Percentiles rank a stretch among this genome's conserved stretches.
Conservation (phyloP, 2,113 vertebrate species). For the Arenaria interpres region DNA sequence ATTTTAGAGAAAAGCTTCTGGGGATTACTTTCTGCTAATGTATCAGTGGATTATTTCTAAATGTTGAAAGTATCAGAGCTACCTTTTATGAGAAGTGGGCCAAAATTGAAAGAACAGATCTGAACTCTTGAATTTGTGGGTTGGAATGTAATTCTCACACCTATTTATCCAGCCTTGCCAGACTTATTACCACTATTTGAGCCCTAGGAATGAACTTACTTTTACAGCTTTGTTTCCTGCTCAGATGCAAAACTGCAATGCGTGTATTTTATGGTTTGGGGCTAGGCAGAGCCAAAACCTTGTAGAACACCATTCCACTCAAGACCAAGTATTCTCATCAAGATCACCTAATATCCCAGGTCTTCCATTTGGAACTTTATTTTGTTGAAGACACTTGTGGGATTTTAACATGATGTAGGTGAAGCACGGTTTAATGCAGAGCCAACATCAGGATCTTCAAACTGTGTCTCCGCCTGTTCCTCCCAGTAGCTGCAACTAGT, state of each 20-base stretch:
- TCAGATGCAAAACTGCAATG: slow-evolving; percentile 41
- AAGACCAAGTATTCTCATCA: slow-evolving; percentile 27
- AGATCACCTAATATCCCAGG: slow-evolving; percentile 28
- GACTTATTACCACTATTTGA: slow-evolving; percentile 42
- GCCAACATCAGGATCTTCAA: not conserved
- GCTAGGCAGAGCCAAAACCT: slow-evolving; percentile 33
- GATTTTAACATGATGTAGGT: slow-evolving; percentile 33
- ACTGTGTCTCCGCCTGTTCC: not conserved
- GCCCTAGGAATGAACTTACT: slow-evolving; percentile 40
- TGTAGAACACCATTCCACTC: not conserved
- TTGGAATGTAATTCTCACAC: slow-evolving; percentile 67
- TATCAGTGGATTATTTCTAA: slow-evolving; percentile 51
- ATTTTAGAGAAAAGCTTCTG: not conserved
- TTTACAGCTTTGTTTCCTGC: slow-evolving; percentile 65
- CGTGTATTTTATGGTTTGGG: slow-evolving; percentile 16
- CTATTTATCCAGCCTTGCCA: slow-evolving; percentile 57
- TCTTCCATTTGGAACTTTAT: not conserved
- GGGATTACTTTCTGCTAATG: not conserved
- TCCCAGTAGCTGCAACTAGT: slow-evolving; percentile 23
- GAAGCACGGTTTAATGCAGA: not conserved
- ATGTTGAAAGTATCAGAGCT: slow-evolving; percentile 27
- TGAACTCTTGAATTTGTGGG: slow-evolving; percentile 24
- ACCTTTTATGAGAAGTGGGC: slow-evolving; percentile 13
- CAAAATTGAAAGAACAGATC: slow-evolving; percentile 64
- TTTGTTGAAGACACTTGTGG: slow-evolving; percentile 1